Conservation (phyloP, 1,140 invertebrate genomes). For the Oscheius sp. region DNA sequence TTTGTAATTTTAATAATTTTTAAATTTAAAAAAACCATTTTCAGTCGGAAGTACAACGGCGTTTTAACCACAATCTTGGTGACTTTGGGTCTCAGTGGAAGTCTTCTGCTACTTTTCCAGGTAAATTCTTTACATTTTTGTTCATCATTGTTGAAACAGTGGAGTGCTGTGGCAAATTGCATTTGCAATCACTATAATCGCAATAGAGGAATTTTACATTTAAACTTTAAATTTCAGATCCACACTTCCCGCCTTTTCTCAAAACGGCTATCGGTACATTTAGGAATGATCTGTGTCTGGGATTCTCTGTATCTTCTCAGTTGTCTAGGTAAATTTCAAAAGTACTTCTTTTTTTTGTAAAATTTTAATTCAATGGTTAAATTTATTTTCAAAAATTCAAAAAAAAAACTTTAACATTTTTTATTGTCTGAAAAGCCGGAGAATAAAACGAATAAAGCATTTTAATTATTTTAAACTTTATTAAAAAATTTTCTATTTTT, state of each 20-base stretch:
- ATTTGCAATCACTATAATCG: no score
- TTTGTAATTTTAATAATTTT: not conserved
- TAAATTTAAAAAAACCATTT: not conserved
- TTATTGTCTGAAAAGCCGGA: no score
- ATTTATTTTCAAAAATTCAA: not conserved
- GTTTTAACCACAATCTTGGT: conserved; percentile 51
- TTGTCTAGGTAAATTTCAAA: conserved; percentile 40
- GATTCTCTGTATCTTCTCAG: conserved; percentile 50
- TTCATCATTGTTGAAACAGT: no score
- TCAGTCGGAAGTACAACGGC: conserved; percentile 54
- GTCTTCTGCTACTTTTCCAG: conserved; percentile 47
- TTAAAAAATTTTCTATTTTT: no score
- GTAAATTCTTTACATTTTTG: conserved; percentile 19
- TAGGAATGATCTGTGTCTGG: conserved; percentile 57
- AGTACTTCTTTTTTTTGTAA: no score
- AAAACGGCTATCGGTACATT: conserved; percentile 52
- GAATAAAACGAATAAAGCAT: no score
- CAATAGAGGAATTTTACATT: not conserved
- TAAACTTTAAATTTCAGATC: conserved; percentile 40
- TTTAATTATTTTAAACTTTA: no score
- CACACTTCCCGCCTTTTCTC: conserved; percentile 53
- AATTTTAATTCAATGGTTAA: no score
- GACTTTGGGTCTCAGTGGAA: conserved; percentile 54
- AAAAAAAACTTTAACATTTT: not conserved
- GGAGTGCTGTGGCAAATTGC: no score